Conservation (phyloP, 2,888 invertebrate genomes). For the Diachrysia chrysitis region DNA sequence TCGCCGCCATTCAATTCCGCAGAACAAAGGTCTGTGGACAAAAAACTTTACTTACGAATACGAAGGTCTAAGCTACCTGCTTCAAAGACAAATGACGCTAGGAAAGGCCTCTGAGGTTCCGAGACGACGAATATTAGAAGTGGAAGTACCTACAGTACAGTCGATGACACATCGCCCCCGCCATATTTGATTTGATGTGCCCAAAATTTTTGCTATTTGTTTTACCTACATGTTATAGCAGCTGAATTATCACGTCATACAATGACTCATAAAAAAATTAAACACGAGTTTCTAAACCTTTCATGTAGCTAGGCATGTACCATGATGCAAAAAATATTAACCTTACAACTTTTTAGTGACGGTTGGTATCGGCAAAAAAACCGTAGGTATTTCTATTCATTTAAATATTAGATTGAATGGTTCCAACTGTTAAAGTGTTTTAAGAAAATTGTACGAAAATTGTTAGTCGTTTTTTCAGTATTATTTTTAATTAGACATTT, state of each 20-base stretch:
- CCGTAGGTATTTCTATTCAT: not conserved
- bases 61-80: conserved; percentile 83
- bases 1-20: conserved; percentile 70
- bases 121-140: conserved; percentile 60
- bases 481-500: not conserved
- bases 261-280: conserved; percentile 65
- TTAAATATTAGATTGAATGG: not conserved
- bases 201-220: conserved; percentile 56
- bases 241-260: conserved; percentile 65
- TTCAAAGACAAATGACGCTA: conserved; percentile 64
- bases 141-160: conserved; percentile 35
- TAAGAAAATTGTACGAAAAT: too few relatives aligned
- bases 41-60: conserved; percentile 77
- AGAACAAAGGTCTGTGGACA: conserved; percentile 73
- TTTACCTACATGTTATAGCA: conserved; percentile 60
- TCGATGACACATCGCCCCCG: conserved; percentile 76
- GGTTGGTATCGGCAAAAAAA: not conserved
- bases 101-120: conserved; percentile 66
- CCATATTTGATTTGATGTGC: conserved; percentile 63
- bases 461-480: not conserved
- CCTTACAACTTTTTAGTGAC: conserved; percentile 32
- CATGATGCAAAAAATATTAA: conserved; percentile 32
- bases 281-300: conserved; percentile 27
- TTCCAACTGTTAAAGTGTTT: not conserved
- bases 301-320: conserved; percentile 15